These are phyloP conservation scores for Marmota monax DNA, from an alignment of 2,113 vertebrate genomes.

Conservation along the genomic window DNA sequence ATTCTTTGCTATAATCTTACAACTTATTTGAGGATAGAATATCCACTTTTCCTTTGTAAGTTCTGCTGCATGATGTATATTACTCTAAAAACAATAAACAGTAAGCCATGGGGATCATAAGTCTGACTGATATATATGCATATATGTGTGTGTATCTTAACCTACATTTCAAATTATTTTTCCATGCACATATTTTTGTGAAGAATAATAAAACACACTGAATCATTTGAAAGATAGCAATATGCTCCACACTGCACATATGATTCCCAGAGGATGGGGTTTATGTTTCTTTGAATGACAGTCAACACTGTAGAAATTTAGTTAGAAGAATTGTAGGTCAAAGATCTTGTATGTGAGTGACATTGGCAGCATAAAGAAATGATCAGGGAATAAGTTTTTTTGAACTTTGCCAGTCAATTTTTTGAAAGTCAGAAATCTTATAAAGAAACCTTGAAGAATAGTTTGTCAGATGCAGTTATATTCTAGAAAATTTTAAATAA, in stretches of 20 bases:
- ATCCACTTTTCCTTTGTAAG: background rate
- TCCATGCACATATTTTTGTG: background rate
- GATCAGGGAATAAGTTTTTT: conserved; percentile 71
- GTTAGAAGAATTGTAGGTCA: conserved; percentile 70
- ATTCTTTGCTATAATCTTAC: background rate
- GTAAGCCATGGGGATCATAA: background rate
- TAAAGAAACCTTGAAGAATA: conserved; percentile 50
- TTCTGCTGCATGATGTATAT: background rate
- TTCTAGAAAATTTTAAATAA: conserved; percentile 40
- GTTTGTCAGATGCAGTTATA: conserved; percentile 63
- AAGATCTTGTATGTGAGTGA: conserved; percentile 65
- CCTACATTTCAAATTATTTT: background rate
- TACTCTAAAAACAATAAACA: background rate
- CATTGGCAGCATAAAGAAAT: conserved; percentile 61
- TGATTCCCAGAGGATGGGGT: conserved; percentile 27
- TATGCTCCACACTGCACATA: background rate
- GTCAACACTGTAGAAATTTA: conserved; percentile 73
- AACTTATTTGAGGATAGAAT: background rate
- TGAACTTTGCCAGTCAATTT: conserved; percentile 69
- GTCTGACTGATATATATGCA: background rate
- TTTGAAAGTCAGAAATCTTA: conserved; percentile 65
- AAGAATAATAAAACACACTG: conserved; percentile 41
- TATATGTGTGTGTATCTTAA: background rate
- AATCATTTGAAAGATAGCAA: conserved; percentile 15
- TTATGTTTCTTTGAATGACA: conserved; percentile 73